Evolutionary conservation across 2,888 invertebrate species (phyloP).

Genomic region (Cheilosia soror): DNA sequence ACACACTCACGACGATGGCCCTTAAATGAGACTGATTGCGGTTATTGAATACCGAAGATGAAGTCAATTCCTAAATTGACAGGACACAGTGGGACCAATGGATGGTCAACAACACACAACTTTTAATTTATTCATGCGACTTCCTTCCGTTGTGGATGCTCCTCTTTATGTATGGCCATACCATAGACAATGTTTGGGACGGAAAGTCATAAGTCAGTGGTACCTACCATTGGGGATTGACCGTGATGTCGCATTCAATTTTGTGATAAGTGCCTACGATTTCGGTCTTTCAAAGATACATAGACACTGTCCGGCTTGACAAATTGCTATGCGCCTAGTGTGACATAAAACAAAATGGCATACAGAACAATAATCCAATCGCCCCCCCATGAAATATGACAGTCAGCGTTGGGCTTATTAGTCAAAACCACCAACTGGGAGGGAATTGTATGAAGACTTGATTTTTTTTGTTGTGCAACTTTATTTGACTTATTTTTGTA

Average conservation of each 20-base stretch:
- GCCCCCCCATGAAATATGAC: neutral
- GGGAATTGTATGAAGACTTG: neutral
- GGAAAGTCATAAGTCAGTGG: slow-evolving; percentile 12
- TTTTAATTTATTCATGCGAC: slow-evolving; percentile 66
- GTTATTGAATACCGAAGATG: slow-evolving; percentile 73
- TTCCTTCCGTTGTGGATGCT: slow-evolving; percentile 10
- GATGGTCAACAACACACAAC: slow-evolving; percentile 50
- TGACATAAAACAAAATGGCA: neutral
- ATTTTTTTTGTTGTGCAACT: too few relatives aligned
- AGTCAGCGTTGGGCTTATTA: neutral
- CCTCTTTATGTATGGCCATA: neutral
- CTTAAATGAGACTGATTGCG: slow-evolving; percentile 65
- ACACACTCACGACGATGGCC: slow-evolving; percentile 34
- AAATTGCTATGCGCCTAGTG: neutral
- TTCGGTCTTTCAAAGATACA: neutral
- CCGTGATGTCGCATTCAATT: slow-evolving; percentile 27
- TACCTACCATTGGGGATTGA: slow-evolving; percentile 5
- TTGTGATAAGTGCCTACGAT: slow-evolving; percentile 7
- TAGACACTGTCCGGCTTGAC: neutral
- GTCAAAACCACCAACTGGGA: neutral
- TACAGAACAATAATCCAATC: neutral
- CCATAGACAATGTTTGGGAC: neutral
- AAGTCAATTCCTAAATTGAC: slow-evolving; percentile 73
- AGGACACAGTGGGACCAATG: slow-evolving; percentile 59
- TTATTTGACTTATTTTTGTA: too few relatives aligned